These are phyloP conservation scores for Odontocerum albicorne DNA, from an alignment of 2,888 invertebrate species.

Conservation along the genomic window DNA sequence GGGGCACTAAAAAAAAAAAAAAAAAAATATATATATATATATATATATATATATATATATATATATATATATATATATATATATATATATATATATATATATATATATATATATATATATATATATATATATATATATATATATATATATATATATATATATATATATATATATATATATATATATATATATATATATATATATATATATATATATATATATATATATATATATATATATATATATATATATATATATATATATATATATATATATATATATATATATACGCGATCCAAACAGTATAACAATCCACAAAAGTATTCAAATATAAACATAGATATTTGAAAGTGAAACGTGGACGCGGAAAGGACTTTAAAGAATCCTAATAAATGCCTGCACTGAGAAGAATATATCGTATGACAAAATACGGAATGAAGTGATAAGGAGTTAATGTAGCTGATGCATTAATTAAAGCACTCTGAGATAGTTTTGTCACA, in stretches of 20 bases:
- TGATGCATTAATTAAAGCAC: too few species aligned
- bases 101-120: conserved; percentile 7
- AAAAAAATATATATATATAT: conserved; percentile 5
- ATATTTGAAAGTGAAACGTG: too few species aligned
- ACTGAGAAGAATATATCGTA: too few species aligned
- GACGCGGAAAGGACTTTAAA: too few species aligned
- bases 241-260: conserved; percentile 7
- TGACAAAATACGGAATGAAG: too few species aligned
- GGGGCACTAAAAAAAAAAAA: too few species aligned
- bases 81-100: conserved; percentile 6
- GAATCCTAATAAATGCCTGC: too few species aligned
- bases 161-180: conserved; percentile 7
- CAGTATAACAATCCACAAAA: too few species aligned
- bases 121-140: conserved; percentile 7
- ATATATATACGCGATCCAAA: conserved; percentile 2
- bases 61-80: conserved; percentile 4
- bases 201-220: conserved; percentile 7
- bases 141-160: conserved; percentile 7
- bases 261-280: conserved; percentile 7
- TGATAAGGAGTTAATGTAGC: too few species aligned
- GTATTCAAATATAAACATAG: too few species aligned
- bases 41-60: conserved; percentile 7
- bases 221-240: conserved; percentile 7
- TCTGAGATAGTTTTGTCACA: too few species aligned
- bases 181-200: conserved; percentile 7